Percentiles rank a stretch among this genome's conserved stretches.
phyloP scores from a whole-genome alignment of 2,888 invertebrate species.

The Drosophila nigricruria region DNA sequence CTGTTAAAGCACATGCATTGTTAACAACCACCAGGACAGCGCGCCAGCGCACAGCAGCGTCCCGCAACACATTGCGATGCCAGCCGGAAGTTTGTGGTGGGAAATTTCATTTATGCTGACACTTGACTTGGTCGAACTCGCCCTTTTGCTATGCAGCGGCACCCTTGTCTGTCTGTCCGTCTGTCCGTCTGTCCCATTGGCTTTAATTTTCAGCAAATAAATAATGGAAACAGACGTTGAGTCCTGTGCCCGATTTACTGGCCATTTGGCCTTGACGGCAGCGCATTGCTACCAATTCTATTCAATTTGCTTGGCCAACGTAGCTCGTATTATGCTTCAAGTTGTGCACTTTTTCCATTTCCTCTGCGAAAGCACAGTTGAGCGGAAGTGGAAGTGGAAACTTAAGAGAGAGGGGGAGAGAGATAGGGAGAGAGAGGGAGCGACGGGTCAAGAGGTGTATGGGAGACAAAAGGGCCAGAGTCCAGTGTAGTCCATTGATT shows the following conservation, averaged over 20 bases:
- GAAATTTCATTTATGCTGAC: constrained; percentile 82
- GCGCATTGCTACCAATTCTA: constrained; percentile 35
- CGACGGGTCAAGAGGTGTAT: constrained; percentile 1
- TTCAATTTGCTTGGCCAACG: constrained; percentile 49
- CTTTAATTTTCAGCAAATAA: constrained; percentile 79
- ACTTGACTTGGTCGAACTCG: constrained; percentile 73
- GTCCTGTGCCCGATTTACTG: constrained; percentile 53
- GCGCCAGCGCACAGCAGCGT: constrained; percentile 10
- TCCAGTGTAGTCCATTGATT: constrained; percentile 46
- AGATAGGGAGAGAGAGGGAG: constrained; percentile 22
- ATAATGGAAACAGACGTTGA: constrained; percentile 73
- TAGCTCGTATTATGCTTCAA: constrained; percentile 65
- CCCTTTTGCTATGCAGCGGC: constrained; percentile 23
- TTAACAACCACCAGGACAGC: constrained; percentile 53
- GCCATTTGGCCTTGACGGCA: constrained; percentile 71
- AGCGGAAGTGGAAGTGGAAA: constrained; percentile 49
- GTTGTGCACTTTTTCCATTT: constrained; percentile 72
- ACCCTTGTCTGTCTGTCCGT: neutral
- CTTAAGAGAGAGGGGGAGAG: too few species aligned
- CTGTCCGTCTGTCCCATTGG: constrained; percentile 6
- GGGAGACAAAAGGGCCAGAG: constrained; percentile 40
- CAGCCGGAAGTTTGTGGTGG: constrained; percentile 82
- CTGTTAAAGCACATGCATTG: constrained; percentile 67
- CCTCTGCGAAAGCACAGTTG: constrained; percentile 49
- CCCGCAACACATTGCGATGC: constrained; percentile 34